These are phyloP conservation scores for Ploceus nigricollis DNA, from an alignment of 2,113 vertebrate species.

Conservation along the genomic window DNA sequence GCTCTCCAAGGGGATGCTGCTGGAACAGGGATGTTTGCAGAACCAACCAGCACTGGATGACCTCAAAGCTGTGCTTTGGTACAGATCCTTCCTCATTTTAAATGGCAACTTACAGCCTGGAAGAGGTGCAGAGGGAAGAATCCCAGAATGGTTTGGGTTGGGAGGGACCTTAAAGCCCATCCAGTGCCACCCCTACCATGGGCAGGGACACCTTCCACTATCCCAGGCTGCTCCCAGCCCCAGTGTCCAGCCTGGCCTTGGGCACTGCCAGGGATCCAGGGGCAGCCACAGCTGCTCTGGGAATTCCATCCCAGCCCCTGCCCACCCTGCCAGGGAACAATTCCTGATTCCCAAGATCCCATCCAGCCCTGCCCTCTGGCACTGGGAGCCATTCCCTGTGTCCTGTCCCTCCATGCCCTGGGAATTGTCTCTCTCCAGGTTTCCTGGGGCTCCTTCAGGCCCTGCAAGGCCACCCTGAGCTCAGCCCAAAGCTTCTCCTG, in stretches of 20 bases:
- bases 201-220: background rate
- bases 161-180: accelerated
- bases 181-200: accelerated
- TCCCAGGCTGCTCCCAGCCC: background rate
- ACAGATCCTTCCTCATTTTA: background rate
- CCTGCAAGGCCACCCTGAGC: background rate
- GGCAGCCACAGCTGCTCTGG: background rate
- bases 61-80: background rate
- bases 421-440: background rate
- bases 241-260: background rate
- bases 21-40: background rate
- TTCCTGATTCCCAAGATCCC: accelerated
- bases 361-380: accelerated
- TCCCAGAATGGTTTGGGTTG: background rate
- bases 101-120: background rate
- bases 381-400: background rate
- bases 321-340: background rate
- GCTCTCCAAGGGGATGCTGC: background rate
- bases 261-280: background rate
- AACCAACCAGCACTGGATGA: background rate
- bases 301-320: accelerated
- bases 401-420: background rate
- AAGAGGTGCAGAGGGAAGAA: background rate
- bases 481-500: background rate
- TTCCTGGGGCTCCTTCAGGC: background rate